Evolutionary conservation across 2,888 invertebrate species (phyloP).

Genomic region (Junonia oenone): DNA sequence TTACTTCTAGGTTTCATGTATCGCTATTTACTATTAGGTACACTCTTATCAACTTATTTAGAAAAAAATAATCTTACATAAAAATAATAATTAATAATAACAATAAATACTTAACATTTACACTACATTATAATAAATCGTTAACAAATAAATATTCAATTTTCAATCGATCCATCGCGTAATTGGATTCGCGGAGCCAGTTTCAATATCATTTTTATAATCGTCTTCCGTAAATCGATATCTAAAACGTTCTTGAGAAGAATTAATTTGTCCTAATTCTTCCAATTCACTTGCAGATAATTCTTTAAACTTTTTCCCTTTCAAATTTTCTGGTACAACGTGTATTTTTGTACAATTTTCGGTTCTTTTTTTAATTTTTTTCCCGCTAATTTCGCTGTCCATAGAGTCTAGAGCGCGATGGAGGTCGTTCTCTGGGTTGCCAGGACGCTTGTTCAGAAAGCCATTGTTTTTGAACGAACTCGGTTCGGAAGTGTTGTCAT

Average conservation of each 20-base stretch:
- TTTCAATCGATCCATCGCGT: conserved; percentile 54
- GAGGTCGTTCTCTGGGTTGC: conserved; percentile 54
- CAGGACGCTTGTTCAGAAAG: conserved; percentile 54
- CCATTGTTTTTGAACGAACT: conserved; percentile 45
- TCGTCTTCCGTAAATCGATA: conserved; percentile 54
- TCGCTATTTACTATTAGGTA: no score
- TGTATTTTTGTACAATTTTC: conserved; percentile 2
- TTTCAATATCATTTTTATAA: conserved; percentile 49
- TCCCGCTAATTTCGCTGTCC: conserved; percentile 47
- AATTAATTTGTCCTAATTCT: conserved; percentile 55
- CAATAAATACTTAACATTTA: no score
- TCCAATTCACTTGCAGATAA: conserved; percentile 50
- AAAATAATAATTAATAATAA: no score
- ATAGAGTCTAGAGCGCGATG: conserved; percentile 59
- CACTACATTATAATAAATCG: no score
- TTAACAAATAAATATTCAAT: background rate
- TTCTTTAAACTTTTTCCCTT: conserved; percentile 58
- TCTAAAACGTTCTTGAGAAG: conserved; percentile 58
- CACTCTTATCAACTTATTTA: no score
- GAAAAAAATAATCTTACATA: no score
- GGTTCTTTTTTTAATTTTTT: conserved; percentile 21
- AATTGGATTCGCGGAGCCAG: conserved; percentile 36
- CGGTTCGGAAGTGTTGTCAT: conserved; percentile 29
- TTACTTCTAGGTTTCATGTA: no score
- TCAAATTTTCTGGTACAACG: conserved; percentile 43